Evolutionary conservation across 2,888 invertebrate genomes (phyloP), one percentile per base, ranked within the genome.

Genomic region (Tigriopus californicus): DNA sequence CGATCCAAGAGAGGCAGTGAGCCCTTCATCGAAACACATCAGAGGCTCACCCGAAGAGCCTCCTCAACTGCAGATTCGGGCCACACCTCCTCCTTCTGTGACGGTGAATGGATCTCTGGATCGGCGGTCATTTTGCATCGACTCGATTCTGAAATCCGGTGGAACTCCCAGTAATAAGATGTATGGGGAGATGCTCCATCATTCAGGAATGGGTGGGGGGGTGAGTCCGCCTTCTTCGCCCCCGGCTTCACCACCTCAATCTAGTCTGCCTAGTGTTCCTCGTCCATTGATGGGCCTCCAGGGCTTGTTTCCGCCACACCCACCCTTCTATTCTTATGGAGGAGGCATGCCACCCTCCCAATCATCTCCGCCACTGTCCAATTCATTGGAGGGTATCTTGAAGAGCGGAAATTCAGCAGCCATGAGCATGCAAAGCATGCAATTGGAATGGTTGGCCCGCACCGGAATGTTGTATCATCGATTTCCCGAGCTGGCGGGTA

Each of bases 401-500:
- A 49, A 49, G 22, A 49, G 22, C 22, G 49, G 49, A 22, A 33
- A 33, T 33, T 33, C 33, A 5, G 33, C 33, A 3, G 33, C 33
- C 33, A 49, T 49, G 49, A 49, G 22, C 22, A 49, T 83, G 42
- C 84, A 84, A 66, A 83, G 84, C 66, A 80, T 84, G 75, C 85
- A 85, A 71, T 76, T 89, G 63, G 91, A 91, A 71, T 90, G 90
- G 83, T 75, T 91, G 63, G 88, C 91, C 5, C 79, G 90, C 66
- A 85, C 88, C 3, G 90, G 90, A 24, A 89, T 91, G 86, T 80
- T 90, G 65, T 90, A 90, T 69, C 89, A 89, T 47, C 76, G 90
- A 68, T 77, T 89, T 67, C 87, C 88, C 0, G 88, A 88, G 67
- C 71, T 88, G 56, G 80, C 85, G 67, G 87, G 87, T 80, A 65